Evolutionary conservation across 2,888 invertebrate genomes (phyloP).

Genomic region (Drosophila ustulata): DNA sequence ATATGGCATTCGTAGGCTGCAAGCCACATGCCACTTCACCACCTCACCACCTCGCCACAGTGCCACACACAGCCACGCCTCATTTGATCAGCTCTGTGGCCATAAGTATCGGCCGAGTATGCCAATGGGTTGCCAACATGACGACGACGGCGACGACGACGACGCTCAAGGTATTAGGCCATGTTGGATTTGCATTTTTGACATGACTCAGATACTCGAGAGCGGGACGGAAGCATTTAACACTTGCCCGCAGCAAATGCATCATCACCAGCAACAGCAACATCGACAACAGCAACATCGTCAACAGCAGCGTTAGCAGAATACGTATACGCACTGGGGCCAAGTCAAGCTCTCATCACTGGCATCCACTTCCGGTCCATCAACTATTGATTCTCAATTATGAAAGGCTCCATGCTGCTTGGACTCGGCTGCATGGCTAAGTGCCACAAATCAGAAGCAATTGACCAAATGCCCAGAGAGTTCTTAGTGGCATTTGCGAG

Average conservation of each 20-base stretch:
- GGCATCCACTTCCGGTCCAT: slow-evolving; percentile 61
- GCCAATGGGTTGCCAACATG: slow-evolving; percentile 28
- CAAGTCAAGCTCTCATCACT: not conserved
- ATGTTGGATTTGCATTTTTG: slow-evolving; percentile 72
- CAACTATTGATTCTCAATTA: slow-evolving; percentile 64
- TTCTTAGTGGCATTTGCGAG: slow-evolving; percentile 7
- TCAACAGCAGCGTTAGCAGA: not conserved
- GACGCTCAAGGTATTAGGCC: slow-evolving; percentile 62
- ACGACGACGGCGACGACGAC: slow-evolving; percentile 34
- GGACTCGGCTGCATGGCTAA: slow-evolving; percentile 26
- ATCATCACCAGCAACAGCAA: not conserved
- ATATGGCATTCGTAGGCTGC: not conserved
- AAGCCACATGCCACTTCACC: slow-evolving; percentile 6
- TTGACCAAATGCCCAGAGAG: slow-evolving; percentile 48
- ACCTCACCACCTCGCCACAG: not conserved
- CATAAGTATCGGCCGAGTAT: slow-evolving; percentile 8
- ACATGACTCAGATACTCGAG: slow-evolving; percentile 32
- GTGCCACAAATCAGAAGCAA: slow-evolving; percentile 48
- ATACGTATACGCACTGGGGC: slow-evolving; percentile 9
- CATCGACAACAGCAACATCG: slow-evolving; percentile 3
- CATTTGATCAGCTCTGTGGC: slow-evolving; percentile 20
- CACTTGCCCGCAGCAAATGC: slow-evolving; percentile 40
- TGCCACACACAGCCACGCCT: slow-evolving; percentile 23
- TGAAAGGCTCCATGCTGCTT: slow-evolving; percentile 28
- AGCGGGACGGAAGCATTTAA: slow-evolving; percentile 41